Conservation (phyloP, 2,888 invertebrate species). For the Thereva nobilitata region DNA sequence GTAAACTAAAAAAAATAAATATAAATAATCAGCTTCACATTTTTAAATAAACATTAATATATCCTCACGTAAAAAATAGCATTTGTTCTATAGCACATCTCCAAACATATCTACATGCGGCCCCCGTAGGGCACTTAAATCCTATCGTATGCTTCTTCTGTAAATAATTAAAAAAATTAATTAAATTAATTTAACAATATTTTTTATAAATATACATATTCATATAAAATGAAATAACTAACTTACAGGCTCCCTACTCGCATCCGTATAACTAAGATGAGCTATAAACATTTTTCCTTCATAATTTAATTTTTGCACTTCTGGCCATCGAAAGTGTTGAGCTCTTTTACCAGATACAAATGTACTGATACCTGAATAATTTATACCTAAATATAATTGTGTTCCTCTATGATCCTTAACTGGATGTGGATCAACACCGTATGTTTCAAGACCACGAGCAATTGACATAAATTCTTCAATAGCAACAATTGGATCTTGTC, state of each 20-base stretch:
- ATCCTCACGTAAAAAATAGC: slow-evolving; percentile 92
- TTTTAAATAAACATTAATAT: slow-evolving; percentile 44
- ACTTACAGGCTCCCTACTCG: slow-evolving; percentile 61
- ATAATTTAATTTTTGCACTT: slow-evolving; percentile 94
- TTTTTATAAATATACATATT: neutral
- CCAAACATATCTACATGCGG: slow-evolving; percentile 95
- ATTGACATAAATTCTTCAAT: slow-evolving; percentile 90
- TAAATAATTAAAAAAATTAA: slow-evolving; percentile 39
- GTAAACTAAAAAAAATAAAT: slow-evolving; percentile 64
- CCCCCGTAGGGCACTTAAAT: slow-evolving; percentile 91
- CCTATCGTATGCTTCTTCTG: slow-evolving; percentile 93
- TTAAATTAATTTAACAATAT: neutral
- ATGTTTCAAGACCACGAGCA: slow-evolving; percentile 90
- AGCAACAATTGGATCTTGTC: slow-evolving; percentile 83
- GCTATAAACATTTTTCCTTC: slow-evolving; percentile 98
- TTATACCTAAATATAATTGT: slow-evolving; percentile 91
- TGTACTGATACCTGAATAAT: slow-evolving; percentile 92
- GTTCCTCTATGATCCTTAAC: slow-evolving; percentile 95
- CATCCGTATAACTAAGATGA: slow-evolving; percentile 90
- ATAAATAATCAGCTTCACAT: slow-evolving; percentile 3
- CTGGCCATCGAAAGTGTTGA: slow-evolving; percentile 94
- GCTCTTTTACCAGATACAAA: slow-evolving; percentile 92
- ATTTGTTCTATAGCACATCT: slow-evolving; percentile 97
- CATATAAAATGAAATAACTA: neutral
- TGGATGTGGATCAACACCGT: slow-evolving; percentile 97